A percentile compares a stretch with the other conserved stretches of the same genome.
Conservation (phyloP, 1,140 invertebrate species). For the Diplogasteroides magnus region DNA sequence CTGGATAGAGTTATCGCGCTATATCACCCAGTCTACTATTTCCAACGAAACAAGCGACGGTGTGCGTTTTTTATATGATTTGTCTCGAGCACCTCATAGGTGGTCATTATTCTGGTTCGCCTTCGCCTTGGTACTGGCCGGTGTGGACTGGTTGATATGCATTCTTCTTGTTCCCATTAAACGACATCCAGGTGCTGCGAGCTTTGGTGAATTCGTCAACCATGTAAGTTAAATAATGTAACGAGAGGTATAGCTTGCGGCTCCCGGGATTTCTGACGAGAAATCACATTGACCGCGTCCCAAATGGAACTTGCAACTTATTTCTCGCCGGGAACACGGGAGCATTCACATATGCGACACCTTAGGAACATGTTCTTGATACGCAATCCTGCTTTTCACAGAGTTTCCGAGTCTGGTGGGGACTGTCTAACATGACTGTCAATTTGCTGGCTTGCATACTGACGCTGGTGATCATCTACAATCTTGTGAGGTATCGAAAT, state of each 20-base stretch:
- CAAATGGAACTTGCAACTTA: too few species aligned
- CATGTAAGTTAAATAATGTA: too few species aligned
- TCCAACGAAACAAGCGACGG: constrained; percentile 12
- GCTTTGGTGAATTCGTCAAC: constrained; percentile 15
- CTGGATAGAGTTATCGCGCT: constrained; percentile 16
- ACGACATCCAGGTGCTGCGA: not conserved
- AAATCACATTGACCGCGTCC: too few species aligned
- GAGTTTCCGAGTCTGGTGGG: constrained; percentile 14
- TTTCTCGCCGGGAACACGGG: too few species aligned
- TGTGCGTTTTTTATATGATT: too few species aligned
- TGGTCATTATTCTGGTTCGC: constrained; percentile 11
- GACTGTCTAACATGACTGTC: constrained; percentile 12
- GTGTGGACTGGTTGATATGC: constrained; percentile 9
- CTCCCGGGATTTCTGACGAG: too few species aligned
- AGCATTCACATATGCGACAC: too few species aligned
- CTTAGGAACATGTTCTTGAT: too few species aligned
- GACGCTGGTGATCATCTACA: constrained; percentile 13
- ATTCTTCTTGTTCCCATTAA: constrained; percentile 1
- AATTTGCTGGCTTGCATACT: constrained; percentile 5
- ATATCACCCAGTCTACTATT: constrained; percentile 13
- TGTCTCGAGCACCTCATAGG: too few species aligned
- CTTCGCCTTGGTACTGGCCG: constrained; percentile 9
- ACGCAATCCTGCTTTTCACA: too few species aligned
- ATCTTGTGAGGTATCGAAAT: constrained; percentile 6
- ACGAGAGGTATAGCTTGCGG: too few species aligned